These are phyloP conservation scores for Alcedo quadribrachys DNA, from an alignment of 2,797 vertebrate genomes.

Conservation along the genomic window DNA sequence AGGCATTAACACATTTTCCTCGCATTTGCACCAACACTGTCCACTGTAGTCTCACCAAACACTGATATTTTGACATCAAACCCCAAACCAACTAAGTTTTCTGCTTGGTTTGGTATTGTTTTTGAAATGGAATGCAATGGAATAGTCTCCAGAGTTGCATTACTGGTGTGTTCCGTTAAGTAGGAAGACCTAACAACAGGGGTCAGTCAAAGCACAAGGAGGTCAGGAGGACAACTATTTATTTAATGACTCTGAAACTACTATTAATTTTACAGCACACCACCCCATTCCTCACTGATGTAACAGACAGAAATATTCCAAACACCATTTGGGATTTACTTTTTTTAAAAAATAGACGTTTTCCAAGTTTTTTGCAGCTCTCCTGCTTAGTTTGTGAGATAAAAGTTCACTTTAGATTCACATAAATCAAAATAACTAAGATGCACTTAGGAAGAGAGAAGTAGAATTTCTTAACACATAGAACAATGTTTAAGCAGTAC, in stretches of 20 bases:
- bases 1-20: background rate
- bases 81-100: background rate
- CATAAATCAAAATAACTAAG: conserved; percentile 46
- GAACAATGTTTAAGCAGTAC: conserved; percentile 55
- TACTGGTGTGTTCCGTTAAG: conserved; percentile 1
- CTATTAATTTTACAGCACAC: conserved; percentile 62
- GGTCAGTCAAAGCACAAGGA: conserved; percentile 48
- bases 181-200: conserved; percentile 63
- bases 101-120: background rate
- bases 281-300: conserved; percentile 23
- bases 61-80: conserved; percentile 1
- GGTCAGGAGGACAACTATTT: conserved; percentile 47
- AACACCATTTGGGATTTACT: background rate
- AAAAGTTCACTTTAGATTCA: conserved; percentile 62
- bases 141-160: conserved; percentile 15
- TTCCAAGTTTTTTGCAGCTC: conserved; percentile 45
- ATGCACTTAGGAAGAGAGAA: conserved; percentile 30
- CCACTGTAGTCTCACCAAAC: background rate
- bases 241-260: conserved; percentile 62
- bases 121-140: conserved; percentile 41
- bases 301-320: conserved; percentile 54
- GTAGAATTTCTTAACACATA: conserved; percentile 32
- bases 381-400: conserved; percentile 49
- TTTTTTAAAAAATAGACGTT: background rate
- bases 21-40: background rate